Base-by-base conservation (phyloP, 1,140 invertebrate species). In the Pseudomyrmex flavicornis region DNA sequence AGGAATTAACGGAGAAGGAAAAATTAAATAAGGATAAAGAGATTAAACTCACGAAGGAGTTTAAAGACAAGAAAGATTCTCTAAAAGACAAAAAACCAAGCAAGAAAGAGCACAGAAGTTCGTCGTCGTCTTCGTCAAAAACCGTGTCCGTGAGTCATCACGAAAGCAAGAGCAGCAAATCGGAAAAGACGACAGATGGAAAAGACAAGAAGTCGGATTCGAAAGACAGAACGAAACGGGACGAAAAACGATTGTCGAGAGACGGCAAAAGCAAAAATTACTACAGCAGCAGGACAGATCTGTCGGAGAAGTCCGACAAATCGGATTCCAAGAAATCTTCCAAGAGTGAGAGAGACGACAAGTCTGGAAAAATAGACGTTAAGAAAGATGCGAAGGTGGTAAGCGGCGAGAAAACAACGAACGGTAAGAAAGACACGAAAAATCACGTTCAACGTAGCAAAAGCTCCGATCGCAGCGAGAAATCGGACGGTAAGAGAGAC, bases 1-100 rank as follows among this genome's bases (percentile, higher is more conserved):
- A 94, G 52, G 93, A 95, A 83, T 89, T 94, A 62, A 94, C 93
- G 0, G 93, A 95, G 65, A 94, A 94, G 44, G 93, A 94, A 73
- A 94, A 94, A 85, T 87, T 94, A 48, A 89, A 77, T 22, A 92
- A 91, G 13, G 91, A 91, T 8, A 94, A 89, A 85, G 90, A 91
- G 44, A 59, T 66, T 58, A 93, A 84, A 72, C 22, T 74, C 1
- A 74, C 58, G 8, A 89, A 91, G 22, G 91, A 93, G 54, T 86
- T 62, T 65, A 93, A 91, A 84, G 88, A 91, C 5, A 92, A 87
- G 46, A 91, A 90, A 72, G 90, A 93, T 84, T 85, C 87, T 46
- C 83, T 76, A 0, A 91, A 89, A n/a, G 91, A 93, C 13, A 94
- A 90, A 46, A 92, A 92, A 79, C 70, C 61, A 1, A 85, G 56